Evolutionary conservation across 2,113 vertebrate species (phyloP), one percentile per base, ranked within the genome.

Genomic region (Micromys minutus): DNA sequence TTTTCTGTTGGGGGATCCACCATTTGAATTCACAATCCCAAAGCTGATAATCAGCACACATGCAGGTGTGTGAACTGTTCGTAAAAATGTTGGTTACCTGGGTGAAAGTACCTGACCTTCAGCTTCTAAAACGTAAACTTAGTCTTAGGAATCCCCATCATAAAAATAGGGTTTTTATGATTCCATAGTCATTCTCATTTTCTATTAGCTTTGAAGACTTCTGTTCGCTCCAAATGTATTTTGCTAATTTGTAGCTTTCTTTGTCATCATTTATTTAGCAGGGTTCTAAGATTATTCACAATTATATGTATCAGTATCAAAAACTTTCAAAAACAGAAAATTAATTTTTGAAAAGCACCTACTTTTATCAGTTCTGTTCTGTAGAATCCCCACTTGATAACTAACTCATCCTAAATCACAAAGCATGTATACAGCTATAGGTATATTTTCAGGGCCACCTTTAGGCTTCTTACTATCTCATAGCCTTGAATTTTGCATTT

Each of bases 401-500:
- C 87, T 21, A 90, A 85, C 87, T 94, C 17, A 87, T 19, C 6
- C 15, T 77, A 94, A 80, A 7, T 17, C 81, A 75, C 52, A 31
- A 31, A 65, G 76, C 2, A 3, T 88, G n/a, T 90, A 55, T 50
- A 36, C 59, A 6, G 4, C 19, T 81, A 65, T 16, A 86, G 8
- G 76, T 16, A 5, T 65, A 57, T 65, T 84, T 80, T 87, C 39
- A 72, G 76, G 86, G 36, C 74, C 31, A 74, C 10, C n/a, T 89
- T 93, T 87, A 79, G 4, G 3, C 36, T 83, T 90, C 24, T 91
- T 87, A n/a, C 2, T 55, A 63, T 16, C 19, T 9, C 85, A 59
- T 39, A 39, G 65, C n/a, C 22, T 89, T 95, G 16, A 91, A 93
- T 61, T 89, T 91, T 15, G 10, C 71, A 93, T 57, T 95, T 92